These are phyloP conservation scores for Euproctis similis DNA, from an alignment of 2,888 invertebrate species.

Conservation along the genomic window DNA sequence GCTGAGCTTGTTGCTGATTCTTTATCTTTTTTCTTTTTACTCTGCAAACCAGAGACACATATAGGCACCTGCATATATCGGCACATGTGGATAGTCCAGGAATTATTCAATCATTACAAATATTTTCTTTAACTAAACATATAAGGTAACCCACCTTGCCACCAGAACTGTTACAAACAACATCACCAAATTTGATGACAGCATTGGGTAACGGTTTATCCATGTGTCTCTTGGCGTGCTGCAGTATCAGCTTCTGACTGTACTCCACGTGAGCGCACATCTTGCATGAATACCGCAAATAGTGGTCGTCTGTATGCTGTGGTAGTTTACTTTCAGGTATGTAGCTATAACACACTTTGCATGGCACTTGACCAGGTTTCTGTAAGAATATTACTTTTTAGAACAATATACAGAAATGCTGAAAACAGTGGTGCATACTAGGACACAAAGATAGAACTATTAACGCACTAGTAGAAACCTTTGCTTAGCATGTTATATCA, in stretches of 20 bases:
- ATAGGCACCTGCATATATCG: no score
- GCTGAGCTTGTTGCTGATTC: conserved; percentile 16
- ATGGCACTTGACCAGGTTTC: conserved; percentile 40
- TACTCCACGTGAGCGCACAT: conserved; percentile 40
- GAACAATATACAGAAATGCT: no score
- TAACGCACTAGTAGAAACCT: no score
- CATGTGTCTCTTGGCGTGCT: conserved; percentile 37
- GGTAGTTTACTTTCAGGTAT: conserved; percentile 29
- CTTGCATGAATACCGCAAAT: conserved; percentile 42
- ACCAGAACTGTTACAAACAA: conserved; percentile 3
- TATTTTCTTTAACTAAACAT: no score
- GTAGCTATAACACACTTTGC: conserved; percentile 54
- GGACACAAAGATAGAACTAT: no score
- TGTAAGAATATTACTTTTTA: not conserved
- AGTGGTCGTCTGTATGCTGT: conserved; percentile 38
- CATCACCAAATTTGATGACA: conserved; percentile 40
- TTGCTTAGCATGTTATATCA: no score
- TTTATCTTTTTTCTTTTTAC: conserved; percentile 31
- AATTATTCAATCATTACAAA: no score
- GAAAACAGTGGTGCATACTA: no score
- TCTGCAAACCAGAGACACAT: conserved; percentile 21
- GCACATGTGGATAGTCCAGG: no score
- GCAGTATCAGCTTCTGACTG: conserved; percentile 27
- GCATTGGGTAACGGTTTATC: conserved; percentile 20
- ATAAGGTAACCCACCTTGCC: conserved; percentile 13